Evolutionary conservation across 2,113 vertebrate species (phyloP).

Genomic region (Tachuris rubrigastra): DNA sequence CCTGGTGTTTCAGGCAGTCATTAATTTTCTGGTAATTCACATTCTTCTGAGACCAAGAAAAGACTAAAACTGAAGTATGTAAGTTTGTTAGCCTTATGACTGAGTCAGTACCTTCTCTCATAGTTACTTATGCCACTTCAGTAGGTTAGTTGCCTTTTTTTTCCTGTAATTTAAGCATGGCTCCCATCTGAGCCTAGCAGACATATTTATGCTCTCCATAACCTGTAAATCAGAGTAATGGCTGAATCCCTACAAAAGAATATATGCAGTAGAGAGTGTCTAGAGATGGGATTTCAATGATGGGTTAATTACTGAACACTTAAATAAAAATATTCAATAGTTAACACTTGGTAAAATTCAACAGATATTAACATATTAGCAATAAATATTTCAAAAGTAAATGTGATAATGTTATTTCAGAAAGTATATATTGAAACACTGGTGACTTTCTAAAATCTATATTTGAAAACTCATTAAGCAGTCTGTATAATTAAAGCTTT

Average conservation of each 20-base stretch:
- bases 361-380: not conserved
- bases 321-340: not conserved
- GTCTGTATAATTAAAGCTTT: constrained; percentile 44
- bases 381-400: constrained; percentile 25
- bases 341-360: not conserved
- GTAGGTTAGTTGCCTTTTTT: not conserved
- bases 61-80: not conserved
- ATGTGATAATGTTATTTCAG: not conserved
- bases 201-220: not conserved
- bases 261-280: not conserved
- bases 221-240: not conserved
- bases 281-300: not conserved
- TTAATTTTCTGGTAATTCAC: not conserved
- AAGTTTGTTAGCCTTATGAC: not conserved
- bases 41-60: not conserved
- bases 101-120: not conserved
- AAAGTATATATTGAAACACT: not conserved
- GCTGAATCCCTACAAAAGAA: not conserved
- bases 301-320: not conserved
- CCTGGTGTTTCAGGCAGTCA: not conserved
- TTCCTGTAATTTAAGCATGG: not conserved
- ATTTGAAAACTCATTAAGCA: constrained; percentile 18
- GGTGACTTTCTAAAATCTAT: constrained; percentile 8
- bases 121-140: not conserved
- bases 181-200: not conserved